Base-by-base conservation (phyloP, 2,113 vertebrate genomes). In the Pelodiscus sinensis region DNA sequence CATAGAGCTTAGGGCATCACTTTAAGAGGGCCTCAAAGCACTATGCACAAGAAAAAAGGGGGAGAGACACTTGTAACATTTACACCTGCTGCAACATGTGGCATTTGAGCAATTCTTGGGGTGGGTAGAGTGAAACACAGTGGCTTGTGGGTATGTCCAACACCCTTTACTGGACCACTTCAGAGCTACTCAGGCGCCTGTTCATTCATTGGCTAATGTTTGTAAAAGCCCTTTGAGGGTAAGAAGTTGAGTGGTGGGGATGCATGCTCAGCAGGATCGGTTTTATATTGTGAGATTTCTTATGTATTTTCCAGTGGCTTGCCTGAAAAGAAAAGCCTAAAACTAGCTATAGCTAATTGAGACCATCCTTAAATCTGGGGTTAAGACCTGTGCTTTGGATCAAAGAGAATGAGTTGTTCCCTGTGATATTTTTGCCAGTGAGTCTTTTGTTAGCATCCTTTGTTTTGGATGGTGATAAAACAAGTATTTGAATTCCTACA, bases 1-100 rank as follows among this genome's bases (percentile, higher is more conserved):
- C 27, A 86, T 50, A 31, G 3, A 84, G 1, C 79, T 85, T 82
- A 56, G 11, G 58, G 7, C 7, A 25, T 38, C 60, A 22, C 8
- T 13, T 22, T 58, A 81, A 50, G 54, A 87, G 21, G 8, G 56
- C 73, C 6, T 22, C 25, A 8, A 31, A 21, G 85, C 85, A 75
- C 6, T 7, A n/a, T 22, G 55, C 0, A 27, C 5, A 38, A 35
- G 54, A 82, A 55, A 44, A 81, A 0, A 81, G 0, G 4, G 68
- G 35, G 75, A 73, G 15, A 50, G 9, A 6, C 1, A 31, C 35
- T 14, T 19, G 24, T 11, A 58, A 38, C 80, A 44, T 52, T 55
- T 80, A 16, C 10, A 35, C 77, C 27, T 79, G 29, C 27, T 29
- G 18, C 77, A 13, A 35, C 14, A 22, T 35, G 11, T 35, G 19